Percentiles rank a stretch among this genome's conserved stretches.
Evolutionary conservation across 1,140 invertebrate genomes (phyloP).

Genomic region (Lucilia sericata): DNA sequence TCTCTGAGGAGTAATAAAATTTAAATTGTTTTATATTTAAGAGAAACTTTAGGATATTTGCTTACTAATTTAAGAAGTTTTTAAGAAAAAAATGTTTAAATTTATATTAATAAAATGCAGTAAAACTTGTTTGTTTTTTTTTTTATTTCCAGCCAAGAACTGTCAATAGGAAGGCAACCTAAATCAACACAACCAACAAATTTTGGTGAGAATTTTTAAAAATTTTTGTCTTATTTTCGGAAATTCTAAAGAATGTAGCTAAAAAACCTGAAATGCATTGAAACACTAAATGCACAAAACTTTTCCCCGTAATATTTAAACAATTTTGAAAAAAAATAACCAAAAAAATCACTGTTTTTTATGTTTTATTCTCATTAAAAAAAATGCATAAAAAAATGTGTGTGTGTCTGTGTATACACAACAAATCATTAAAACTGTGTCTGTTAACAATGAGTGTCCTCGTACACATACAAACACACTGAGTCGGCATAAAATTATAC

Average conservation of each 20-base stretch:
- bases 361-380: constrained; percentile 5
- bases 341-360: background rate
- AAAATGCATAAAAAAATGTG: background rate
- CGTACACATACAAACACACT: background rate
- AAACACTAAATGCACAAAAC: background rate
- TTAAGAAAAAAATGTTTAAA: background rate
- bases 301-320: background rate
- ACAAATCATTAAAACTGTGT: constrained; percentile 7
- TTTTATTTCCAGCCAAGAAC: background rate
- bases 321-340: background rate
- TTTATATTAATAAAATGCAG: background rate
- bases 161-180: background rate
- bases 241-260: background rate
- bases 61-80: background rate
- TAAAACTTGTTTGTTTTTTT: background rate
- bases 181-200: background rate
- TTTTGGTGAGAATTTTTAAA: constrained; percentile 3
- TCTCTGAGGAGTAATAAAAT: background rate
- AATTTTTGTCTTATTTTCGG: background rate
- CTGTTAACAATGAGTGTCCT: background rate
- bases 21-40: background rate
- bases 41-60: background rate
- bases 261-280: constrained; percentile 11
- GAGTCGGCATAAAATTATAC: background rate
- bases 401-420: background rate